Base-by-base conservation (phyloP, 1,140 invertebrate genomes). In the Heliconius hermathena region DNA sequence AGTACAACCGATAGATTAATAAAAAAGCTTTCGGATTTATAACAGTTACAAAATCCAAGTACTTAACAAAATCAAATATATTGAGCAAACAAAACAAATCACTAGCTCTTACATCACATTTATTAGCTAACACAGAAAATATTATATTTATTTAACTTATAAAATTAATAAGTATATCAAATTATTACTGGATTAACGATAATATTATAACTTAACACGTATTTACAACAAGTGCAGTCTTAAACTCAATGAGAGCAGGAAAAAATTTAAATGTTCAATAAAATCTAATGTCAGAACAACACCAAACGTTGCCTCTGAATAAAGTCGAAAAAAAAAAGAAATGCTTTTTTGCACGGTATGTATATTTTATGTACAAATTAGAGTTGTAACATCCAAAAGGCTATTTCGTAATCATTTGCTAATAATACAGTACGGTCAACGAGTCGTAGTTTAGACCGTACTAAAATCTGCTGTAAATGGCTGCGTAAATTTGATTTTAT, bases 181-280 rank as follows among this genome's bases (percentile, higher is more conserved):
- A 52, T 78, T 38, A 78, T 54, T 26, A 85, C 8, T 60, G 54
- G 13, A 60, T 60, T 60, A 60, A 60, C 54, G 20, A 60, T 60
- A 22, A 8, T 66, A 66, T 26, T 66, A 49, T 41, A 70, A 70
- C 18, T 46, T 46, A 76, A 70, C 57, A 71, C 11, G 18, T 88
- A 86, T 88, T 88, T 87, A 60, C 76, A 84, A 82, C 80, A 87
- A 86, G 88, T 90, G 89, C 88, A 90, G 88, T 90, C 89, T 91
- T 90, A 76, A 86, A 87, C 87, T 80, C 79, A 90, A 88, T 82
- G 70, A 13, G 77, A 66, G 5, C 49, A 80, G 81, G 77, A 77
- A 76, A 85, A 79, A 82, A 74, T 72, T 52, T 52, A 52, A 52
- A 52, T 52, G 49, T 20, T 52, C 6, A 46, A 46, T 46, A 46